Evolutionary conservation across 2,113 vertebrate species (phyloP).

Genomic region (Saimiri boliviensis): DNA sequence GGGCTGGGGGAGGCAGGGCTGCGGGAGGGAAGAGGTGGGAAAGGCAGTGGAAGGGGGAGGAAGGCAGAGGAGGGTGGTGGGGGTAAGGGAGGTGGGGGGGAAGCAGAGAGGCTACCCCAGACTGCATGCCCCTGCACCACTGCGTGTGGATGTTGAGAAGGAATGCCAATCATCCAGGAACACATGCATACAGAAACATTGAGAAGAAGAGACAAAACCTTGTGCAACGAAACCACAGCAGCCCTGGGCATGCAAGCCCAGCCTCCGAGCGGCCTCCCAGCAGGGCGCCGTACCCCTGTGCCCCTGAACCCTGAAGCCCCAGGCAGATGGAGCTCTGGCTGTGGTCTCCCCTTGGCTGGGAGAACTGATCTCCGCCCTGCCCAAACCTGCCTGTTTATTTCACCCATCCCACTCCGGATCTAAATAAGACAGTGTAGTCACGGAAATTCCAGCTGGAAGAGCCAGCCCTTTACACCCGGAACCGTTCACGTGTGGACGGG

Average conservation of each 20-base stretch:
- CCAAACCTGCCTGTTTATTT: neutral
- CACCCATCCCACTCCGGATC: accelerated
- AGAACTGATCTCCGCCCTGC: neutral
- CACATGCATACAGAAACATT: neutral
- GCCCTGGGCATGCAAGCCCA: too few relatives aligned
- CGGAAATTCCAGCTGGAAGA: neutral
- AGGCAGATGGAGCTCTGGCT: neutral
- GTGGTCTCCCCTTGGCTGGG: neutral
- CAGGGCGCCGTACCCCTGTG: too few relatives aligned
- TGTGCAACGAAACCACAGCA: neutral
- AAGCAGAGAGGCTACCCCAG: neutral
- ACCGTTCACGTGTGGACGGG: neutral
- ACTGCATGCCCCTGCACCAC: too few relatives aligned
- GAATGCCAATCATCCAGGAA: neutral
- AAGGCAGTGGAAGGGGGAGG: neutral
- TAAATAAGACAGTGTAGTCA: neutral
- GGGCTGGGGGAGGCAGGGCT: too few relatives aligned
- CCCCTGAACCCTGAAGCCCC: neutral
- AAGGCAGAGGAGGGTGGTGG: neutral
- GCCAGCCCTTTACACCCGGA: too few relatives aligned
- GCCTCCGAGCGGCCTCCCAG: neutral
- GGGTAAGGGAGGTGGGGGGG: neutral
- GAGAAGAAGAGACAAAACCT: neutral
- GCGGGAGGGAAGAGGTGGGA: too few relatives aligned
- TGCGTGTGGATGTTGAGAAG: neutral